phyloP scores from a whole-genome alignment of 1,140 invertebrate genomes.

The Tetramorium alpestre region DNA sequence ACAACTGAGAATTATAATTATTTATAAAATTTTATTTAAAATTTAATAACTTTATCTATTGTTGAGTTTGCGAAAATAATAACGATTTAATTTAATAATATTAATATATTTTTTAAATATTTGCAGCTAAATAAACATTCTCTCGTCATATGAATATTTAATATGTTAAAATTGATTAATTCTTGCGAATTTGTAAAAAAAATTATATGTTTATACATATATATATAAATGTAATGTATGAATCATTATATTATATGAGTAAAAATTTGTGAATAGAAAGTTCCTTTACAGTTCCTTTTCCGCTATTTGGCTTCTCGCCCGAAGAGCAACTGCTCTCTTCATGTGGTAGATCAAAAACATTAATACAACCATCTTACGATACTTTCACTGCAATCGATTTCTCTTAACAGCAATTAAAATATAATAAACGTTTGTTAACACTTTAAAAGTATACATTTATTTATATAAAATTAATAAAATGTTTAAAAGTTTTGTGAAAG shows the following conservation, averaged over 20 bases:
- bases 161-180: not conserved
- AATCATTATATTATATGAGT: not conserved
- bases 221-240: not conserved
- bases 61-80: not conserved
- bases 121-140: no score
- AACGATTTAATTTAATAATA: not conserved
- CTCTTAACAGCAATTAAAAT: not conserved
- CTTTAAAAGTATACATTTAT: not conserved
- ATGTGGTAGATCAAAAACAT: not conserved
- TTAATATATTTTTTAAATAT: not conserved
- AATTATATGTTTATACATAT: not conserved
- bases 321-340: not conserved
- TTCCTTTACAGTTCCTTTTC: constrained; percentile 2
- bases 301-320: not conserved
- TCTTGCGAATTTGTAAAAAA: not conserved
- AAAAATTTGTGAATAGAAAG: constrained; percentile 1
- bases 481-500: not conserved
- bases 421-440: not conserved
- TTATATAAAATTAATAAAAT: not conserved
- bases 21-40: not conserved
- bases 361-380: not conserved
- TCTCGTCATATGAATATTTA: no score
- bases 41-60: not conserved
- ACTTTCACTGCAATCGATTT: constrained; percentile 37
- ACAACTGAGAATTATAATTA: constrained; percentile 1